Evolutionary conservation across 2,113 vertebrate genomes (phyloP).

Genomic region (Phyllopteryx taeniolatus): DNA sequence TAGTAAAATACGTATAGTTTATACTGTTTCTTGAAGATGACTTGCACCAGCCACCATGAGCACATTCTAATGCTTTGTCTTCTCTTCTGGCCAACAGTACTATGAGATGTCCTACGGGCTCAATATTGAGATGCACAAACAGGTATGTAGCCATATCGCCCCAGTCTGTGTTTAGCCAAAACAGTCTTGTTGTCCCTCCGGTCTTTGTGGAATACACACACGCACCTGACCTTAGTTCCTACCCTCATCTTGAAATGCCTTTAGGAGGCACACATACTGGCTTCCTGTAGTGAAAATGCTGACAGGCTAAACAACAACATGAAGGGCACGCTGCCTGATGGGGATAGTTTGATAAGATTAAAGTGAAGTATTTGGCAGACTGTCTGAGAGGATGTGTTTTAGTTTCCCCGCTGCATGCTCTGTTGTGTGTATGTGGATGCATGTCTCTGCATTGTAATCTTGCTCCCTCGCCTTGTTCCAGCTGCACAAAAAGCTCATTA

Average conservation of each 20-base stretch:
- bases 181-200: conserved; percentile 11
- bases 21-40: not conserved
- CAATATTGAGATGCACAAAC: conserved; percentile 97
- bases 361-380: conserved; percentile 70
- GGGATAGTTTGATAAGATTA: conserved; percentile 74
- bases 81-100: conserved; percentile 74
- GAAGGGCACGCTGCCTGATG: conserved; percentile 63
- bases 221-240: conserved; percentile 55
- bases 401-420: conserved; percentile 24
- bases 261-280: conserved; percentile 39
- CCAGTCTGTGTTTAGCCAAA: conserved; percentile 48
- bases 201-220: conserved; percentile 41
- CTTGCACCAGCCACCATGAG: not conserved
- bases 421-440: not conserved
- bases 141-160: conserved; percentile 78
- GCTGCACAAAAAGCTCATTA: conserved; percentile 64
- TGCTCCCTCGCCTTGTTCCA: conserved; percentile 37
- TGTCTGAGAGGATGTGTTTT: conserved; percentile 47
- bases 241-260: conserved; percentile 57
- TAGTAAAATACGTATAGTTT: too few species aligned
- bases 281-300: conserved; percentile 66
- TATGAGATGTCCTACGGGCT: conserved; percentile 94
- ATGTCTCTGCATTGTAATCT: conserved; percentile 3
- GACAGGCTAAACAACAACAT: conserved; percentile 66
- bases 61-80: conserved; percentile 14